Evolutionary conservation across 2,113 vertebrate genomes (phyloP).

Genomic region (Etia nguti): DNA sequence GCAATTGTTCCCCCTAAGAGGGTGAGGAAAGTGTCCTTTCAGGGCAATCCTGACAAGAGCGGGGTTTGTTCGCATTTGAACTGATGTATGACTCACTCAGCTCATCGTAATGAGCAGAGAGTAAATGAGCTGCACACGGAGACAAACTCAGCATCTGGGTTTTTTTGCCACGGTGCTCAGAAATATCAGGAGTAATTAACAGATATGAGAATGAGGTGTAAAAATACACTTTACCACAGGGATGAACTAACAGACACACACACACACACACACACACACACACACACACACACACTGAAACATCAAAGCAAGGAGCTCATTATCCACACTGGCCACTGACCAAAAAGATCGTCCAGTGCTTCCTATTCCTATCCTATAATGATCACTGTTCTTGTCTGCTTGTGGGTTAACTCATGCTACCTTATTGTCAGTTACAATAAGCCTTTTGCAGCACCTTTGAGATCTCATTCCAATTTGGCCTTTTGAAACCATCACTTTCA

Average conservation of each 20-base stretch:
- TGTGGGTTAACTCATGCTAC: background rate
- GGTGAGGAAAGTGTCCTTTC: background rate
- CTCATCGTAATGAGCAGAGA: background rate
- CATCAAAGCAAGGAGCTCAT: constrained; percentile 43
- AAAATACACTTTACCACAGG: constrained; percentile 7
- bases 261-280: background rate
- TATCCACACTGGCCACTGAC: constrained; percentile 18
- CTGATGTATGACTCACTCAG: background rate
- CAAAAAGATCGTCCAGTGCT: background rate
- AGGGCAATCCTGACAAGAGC: background rate
- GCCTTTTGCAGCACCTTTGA: background rate
- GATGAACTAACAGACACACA: background rate
- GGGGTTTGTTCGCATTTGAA: constrained; percentile 13
- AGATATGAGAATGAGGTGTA: constrained; percentile 4
- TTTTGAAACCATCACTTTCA: constrained; percentile 8
- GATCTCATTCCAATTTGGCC: background rate
- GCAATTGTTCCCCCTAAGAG: background rate
- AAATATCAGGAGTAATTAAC: constrained; percentile 5
- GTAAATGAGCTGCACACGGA: background rate
- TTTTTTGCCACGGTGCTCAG: background rate
- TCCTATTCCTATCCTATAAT: background rate
- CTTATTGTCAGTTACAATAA: background rate
- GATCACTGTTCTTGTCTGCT: background rate
- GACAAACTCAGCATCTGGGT: background rate
- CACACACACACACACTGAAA: background rate